Conservation (phyloP, 2,888 invertebrate genomes). For the Acleris emargana region DNA sequence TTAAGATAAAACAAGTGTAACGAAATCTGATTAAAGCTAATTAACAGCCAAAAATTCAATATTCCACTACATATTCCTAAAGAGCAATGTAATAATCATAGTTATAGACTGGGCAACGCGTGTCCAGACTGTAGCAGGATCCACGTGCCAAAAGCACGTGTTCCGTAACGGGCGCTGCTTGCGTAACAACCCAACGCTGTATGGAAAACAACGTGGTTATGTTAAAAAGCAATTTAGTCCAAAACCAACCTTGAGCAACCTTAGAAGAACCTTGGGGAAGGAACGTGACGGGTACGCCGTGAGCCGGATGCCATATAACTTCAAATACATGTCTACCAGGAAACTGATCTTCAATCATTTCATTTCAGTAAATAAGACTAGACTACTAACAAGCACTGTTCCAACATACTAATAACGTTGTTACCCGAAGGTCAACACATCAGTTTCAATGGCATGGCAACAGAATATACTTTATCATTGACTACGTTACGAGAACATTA, state of each 20-base stretch:
- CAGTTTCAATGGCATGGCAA: slow-evolving; percentile 45
- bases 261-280: slow-evolving; percentile 15
- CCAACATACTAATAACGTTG: slow-evolving; percentile 33
- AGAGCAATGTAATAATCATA: not conserved
- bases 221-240: slow-evolving; percentile 38
- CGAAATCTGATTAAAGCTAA: too few species aligned
- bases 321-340: not conserved
- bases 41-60: too few species aligned
- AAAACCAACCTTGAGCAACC: slow-evolving; percentile 29
- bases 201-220: slow-evolving; percentile 41
- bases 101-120: slow-evolving; percentile 4
- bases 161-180: slow-evolving; percentile 49
- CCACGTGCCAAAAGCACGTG: slow-evolving; percentile 56
- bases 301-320: not conserved
- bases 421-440: slow-evolving; percentile 44
- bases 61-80: too few species aligned
- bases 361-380: slow-evolving; percentile 17
- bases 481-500: slow-evolving; percentile 23
- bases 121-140: slow-evolving; percentile 34
- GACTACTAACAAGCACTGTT: slow-evolving; percentile 20
- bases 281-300: slow-evolving; percentile 28
- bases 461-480: slow-evolving; percentile 40
- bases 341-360: slow-evolving; percentile 19
- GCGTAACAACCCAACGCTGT: slow-evolving; percentile 47
- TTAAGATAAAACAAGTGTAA: too few species aligned